These are phyloP conservation scores for Lampris incognitus DNA, from an alignment of 2,113 vertebrate species.

Conservation along the genomic window DNA sequence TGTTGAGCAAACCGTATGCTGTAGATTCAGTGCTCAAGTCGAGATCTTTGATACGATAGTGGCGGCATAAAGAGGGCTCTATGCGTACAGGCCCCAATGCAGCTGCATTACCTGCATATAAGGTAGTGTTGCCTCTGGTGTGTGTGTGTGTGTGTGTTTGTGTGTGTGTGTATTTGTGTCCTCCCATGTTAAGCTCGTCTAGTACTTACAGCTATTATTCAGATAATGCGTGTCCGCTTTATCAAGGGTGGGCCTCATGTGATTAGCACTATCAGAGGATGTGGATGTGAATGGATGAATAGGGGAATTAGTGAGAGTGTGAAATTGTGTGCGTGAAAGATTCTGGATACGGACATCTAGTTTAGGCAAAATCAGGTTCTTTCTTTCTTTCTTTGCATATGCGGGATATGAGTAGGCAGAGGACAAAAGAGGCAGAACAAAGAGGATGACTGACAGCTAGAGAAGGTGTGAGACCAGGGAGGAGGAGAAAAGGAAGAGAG, in stretches of 20 bases:
- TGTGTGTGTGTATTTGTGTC: constrained; percentile 16
- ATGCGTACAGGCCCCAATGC: no score
- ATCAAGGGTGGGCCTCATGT: constrained; percentile 47
- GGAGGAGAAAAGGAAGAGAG: constrained; percentile 2
- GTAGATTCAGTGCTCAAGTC: no score
- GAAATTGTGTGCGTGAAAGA: neutral
- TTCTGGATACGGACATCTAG: neutral
- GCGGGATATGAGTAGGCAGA: constrained; percentile 8
- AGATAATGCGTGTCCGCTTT: constrained; percentile 50
- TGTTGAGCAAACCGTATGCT: no score
- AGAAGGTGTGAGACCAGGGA: neutral
- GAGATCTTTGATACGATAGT: no score
- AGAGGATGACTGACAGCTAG: constrained; percentile 13
- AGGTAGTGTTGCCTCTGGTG: neutral
- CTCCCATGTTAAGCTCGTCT: constrained; percentile 33
- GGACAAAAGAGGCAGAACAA: constrained; percentile 25
- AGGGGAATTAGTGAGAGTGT: constrained; percentile 58
- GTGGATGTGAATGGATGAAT: constrained; percentile 61
- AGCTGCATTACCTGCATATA: no score
- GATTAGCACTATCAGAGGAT: constrained; percentile 50
- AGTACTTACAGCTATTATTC: constrained; percentile 32
- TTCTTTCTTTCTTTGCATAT: neutral
- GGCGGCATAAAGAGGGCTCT: no score
- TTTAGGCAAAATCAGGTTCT: constrained; percentile 18
- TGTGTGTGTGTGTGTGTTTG: constrained; percentile 14